These are phyloP conservation scores for Bostrychus sinensis DNA, from an alignment of 2,113 vertebrate species.

Conservation along the genomic window DNA sequence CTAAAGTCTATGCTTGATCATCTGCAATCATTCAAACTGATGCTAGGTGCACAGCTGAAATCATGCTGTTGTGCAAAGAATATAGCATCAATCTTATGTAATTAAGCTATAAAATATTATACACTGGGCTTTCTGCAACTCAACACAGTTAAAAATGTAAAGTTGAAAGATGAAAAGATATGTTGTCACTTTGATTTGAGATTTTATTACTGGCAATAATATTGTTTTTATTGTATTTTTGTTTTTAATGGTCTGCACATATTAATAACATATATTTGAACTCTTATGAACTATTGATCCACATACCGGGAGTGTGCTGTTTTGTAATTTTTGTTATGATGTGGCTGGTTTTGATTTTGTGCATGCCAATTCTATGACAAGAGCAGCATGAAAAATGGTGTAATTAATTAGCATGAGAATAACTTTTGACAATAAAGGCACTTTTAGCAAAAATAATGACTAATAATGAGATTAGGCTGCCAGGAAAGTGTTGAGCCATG, in stretches of 20 bases:
- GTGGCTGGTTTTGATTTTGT: not conserved
- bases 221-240: not conserved
- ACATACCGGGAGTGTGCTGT: not conserved
- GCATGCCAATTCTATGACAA: not conserved
- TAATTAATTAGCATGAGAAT: not conserved
- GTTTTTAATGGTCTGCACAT: not conserved
- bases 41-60: constrained; percentile 1
- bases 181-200: not conserved
- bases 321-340: not conserved
- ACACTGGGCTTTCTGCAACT: too few species aligned
- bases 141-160: not conserved
- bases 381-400: not conserved
- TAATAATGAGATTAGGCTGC: not conserved
- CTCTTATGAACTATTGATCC: not conserved
- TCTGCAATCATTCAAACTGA: constrained; percentile 30
- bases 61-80: too few species aligned
- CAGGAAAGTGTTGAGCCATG: constrained; percentile 8
- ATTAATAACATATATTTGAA: not conserved
- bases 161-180: not conserved
- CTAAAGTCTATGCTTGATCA: not conserved
- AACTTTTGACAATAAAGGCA: not conserved
- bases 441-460: not conserved
- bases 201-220: not conserved
- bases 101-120: too few species aligned
- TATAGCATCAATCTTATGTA: too few species aligned